Base-by-base conservation (phyloP, 2,888 invertebrate genomes). In the Andrena minutula region DNA sequence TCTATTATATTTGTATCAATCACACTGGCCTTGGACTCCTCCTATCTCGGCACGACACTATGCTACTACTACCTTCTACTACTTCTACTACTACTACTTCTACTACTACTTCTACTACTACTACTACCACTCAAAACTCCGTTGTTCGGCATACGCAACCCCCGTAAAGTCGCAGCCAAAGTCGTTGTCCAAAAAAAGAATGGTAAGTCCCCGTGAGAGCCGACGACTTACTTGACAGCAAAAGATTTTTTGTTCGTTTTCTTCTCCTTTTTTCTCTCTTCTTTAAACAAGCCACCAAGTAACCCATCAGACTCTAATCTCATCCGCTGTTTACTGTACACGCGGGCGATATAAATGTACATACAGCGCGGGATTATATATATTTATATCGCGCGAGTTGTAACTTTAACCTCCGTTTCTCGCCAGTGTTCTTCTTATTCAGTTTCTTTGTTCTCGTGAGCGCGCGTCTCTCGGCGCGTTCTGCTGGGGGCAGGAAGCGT, bases 181-280 rank as follows among this genome's bases (percentile, higher is more conserved):
- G 93, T 94, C 92, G 94, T 94, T 93, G 92, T 94, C 93, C 93
- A 94, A 94, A 94, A 94, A 94, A 94, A 94, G 91, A 94, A 93
- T 93, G 94, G 94, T 94, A 94, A 94, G 94, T 94, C 93, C 92
- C 92, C 85, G 83, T 68, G 83, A 87, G 84, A 87, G 90, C 89
- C 92, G 92, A 93, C 90, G 94, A 93, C 94, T 93, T 93, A 93
- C 93, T 91, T 91, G 90, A 90, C 91, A 56, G 92, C 93, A 91
- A 92, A 90, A 79, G 70, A 60, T 70, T 75, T 51, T 2, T 47
- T 75, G 72, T 12, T 8, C 66, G 20, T 51, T 70, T 32, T 68
- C 70, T 70, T 53, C 35, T 56, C 41, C 26, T 0, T 28, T 60
- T 69, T 2, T 61, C 5, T 61, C n/a, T 70, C 23, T 75, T 82